A percentile compares a stretch with the other conserved stretches of the same genome.
phyloP scores from a whole-genome alignment of 2,797 vertebrate genomes.

The Pseudocheirus occidentalis region DNA sequence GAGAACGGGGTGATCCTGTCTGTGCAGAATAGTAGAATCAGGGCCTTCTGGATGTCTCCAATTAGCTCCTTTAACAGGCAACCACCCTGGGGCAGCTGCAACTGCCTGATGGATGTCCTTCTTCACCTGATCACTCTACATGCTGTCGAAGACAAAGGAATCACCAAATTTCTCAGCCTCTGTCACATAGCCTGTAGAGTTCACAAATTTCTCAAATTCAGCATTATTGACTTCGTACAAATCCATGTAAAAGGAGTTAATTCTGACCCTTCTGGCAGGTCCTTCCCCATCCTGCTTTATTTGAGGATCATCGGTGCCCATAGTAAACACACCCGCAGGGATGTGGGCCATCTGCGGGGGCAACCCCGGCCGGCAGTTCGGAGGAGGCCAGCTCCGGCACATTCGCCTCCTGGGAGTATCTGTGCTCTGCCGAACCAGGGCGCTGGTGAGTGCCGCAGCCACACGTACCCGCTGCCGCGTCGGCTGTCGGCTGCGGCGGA shows the following conservation, averaged over 20 bases:
- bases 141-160: slow-evolving; percentile 96
- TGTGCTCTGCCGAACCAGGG: too few relatives aligned
- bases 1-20: slow-evolving; percentile 93
- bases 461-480: too few relatives aligned
- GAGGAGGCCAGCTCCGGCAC: too few relatives aligned
- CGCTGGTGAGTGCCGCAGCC: too few relatives aligned
- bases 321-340: slow-evolving; percentile 91
- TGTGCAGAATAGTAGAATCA: too few relatives aligned
- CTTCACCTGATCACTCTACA: slow-evolving; percentile 91
- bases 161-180: slow-evolving; percentile 97
- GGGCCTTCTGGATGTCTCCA: too few relatives aligned
- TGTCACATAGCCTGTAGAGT: slow-evolving; percentile 89
- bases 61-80: too few relatives aligned
- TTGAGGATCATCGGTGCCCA: slow-evolving; percentile 94
- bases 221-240: slow-evolving; percentile 93
- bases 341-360: slow-evolving; percentile 95
- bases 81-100: too few relatives aligned
- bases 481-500: too few relatives aligned
- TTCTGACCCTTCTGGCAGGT: slow-evolving; percentile 89
- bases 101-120: slow-evolving; percentile 86
- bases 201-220: slow-evolving; percentile 92
- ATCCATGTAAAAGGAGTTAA: slow-evolving; percentile 93
- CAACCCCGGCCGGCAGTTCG: too few relatives aligned
- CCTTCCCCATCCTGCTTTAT: slow-evolving; percentile 94
- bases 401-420: too few relatives aligned